Percentiles rank a stretch among this genome's conserved stretches.
phyloP scores from a whole-genome alignment of 1,140 invertebrate species.

The Pseudomyrmex flavicornis region DNA sequence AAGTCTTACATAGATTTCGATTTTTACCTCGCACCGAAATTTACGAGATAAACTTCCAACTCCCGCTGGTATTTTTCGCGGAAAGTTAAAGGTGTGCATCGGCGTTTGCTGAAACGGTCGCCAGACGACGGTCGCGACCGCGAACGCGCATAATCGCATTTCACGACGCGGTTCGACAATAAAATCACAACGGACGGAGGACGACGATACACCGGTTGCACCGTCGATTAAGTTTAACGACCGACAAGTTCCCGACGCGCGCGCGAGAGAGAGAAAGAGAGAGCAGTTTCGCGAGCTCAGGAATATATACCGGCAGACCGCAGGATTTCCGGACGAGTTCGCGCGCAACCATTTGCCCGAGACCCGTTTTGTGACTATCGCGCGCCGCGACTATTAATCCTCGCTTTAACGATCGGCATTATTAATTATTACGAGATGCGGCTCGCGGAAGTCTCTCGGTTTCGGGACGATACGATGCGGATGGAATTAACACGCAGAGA shows the following conservation, averaged over 20 bases:
- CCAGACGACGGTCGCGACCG: background rate
- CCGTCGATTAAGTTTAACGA: conserved; percentile 59
- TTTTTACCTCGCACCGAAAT: background rate
- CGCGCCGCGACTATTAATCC: conserved; percentile 23
- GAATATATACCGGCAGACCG: conserved; percentile 22
- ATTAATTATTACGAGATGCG: conserved; percentile 29
- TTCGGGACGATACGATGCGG: background rate
- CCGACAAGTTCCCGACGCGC: conserved; percentile 5
- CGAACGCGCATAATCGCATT: conserved; percentile 2
- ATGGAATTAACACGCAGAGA: conserved; percentile 27
- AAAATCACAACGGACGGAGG: conserved; percentile 29
- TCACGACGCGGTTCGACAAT: conserved; percentile 26
- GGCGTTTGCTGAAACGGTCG: background rate
- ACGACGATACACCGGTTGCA: conserved; percentile 33
- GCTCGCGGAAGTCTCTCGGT: conserved; percentile 13
- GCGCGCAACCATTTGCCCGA: background rate
- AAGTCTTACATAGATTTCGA: background rate
- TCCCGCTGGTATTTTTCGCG: background rate
- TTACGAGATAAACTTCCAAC: background rate
- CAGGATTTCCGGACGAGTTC: conserved; percentile 54
- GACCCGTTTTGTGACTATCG: conserved; percentile 6
- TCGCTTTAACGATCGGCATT: conserved; percentile 35
- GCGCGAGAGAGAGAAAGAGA: background rate
- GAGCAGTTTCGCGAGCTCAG: background rate
- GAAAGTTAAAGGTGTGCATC: background rate